These are phyloP conservation scores for Synergus laeviventris DNA, from an alignment of 2,888 invertebrate genomes.

Conservation along the genomic window DNA sequence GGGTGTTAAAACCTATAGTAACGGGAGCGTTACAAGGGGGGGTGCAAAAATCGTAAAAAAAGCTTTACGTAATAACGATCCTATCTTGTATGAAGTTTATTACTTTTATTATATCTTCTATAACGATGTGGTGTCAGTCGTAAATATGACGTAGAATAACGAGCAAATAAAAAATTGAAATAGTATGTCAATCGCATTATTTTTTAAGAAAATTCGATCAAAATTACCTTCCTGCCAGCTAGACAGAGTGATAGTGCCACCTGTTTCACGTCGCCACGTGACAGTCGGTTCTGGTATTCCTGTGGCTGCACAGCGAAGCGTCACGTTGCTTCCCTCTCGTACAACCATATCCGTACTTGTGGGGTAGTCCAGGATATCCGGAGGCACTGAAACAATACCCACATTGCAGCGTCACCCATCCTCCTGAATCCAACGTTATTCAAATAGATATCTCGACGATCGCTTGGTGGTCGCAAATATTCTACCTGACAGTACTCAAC, in stretches of 20 bases:
- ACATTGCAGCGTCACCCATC: constrained; percentile 44
- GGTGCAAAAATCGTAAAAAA: no score
- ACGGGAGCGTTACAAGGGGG: no score
- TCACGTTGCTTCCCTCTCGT: constrained; percentile 90
- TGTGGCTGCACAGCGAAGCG: constrained; percentile 90
- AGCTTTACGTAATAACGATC: no score
- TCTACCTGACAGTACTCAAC: constrained; percentile 43
- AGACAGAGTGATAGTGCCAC: constrained; percentile 79
- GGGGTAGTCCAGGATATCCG: constrained; percentile 90
- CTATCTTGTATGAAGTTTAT: no score
- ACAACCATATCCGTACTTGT: constrained; percentile 92
- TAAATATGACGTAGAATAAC: no score
- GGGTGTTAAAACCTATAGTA: no score
- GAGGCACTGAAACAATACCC: constrained; percentile 82
- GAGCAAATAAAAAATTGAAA: neutral
- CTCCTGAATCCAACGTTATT: constrained; percentile 21
- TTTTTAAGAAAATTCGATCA: neutral
- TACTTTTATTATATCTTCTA: no score
- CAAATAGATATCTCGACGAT: constrained; percentile 27
- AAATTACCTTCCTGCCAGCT: constrained; percentile 69
- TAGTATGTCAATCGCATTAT: neutral
- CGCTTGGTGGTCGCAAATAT: constrained; percentile 52
- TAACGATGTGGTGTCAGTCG: no score
- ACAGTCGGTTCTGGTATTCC: constrained; percentile 91
- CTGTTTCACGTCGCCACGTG: constrained; percentile 91